Percentiles rank a stretch among this genome's conserved stretches.
These are phyloP conservation scores for Dilophus febrilis DNA, from an alignment of 2,888 invertebrate genomes.

Conservation along the genomic window DNA sequence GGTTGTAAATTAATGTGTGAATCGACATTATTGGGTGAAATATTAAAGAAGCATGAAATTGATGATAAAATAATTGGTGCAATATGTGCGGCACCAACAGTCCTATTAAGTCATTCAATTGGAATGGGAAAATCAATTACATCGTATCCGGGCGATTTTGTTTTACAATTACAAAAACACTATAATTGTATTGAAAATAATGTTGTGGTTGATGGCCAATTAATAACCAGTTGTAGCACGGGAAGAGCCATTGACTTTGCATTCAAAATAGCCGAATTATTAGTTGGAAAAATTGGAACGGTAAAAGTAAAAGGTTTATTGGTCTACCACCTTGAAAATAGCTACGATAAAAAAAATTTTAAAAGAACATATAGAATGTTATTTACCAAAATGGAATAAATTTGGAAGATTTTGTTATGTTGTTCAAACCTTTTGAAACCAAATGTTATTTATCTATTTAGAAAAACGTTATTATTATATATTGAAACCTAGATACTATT, in stretches of 20 bases:
- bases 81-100: constrained; percentile 91
- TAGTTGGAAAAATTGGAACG: too few relatives aligned
- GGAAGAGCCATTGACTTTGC: constrained; percentile 85
- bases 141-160: constrained; percentile 84
- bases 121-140: constrained; percentile 66
- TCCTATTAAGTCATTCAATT: constrained; percentile 67
- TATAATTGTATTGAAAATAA: constrained; percentile 32
- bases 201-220: constrained; percentile 34
- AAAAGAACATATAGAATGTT: too few relatives aligned
- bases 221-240: constrained; percentile 72
- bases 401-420: too few relatives aligned
- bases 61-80: constrained; percentile 67
- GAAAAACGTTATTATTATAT: too few relatives aligned
- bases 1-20: constrained; percentile 67
- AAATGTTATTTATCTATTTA: too few relatives aligned
- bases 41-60: constrained; percentile 66
- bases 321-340: too few relatives aligned
- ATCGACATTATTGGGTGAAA: constrained; percentile 54
- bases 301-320: too few relatives aligned
- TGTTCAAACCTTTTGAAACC: too few relatives aligned
- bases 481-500: too few relatives aligned
- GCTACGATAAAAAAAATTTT: too few relatives aligned
- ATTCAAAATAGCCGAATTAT: constrained; percentile 53
- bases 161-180: constrained; percentile 45
- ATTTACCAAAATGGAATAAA: too few relatives aligned